Evolutionary conservation across 1,140 invertebrate genomes (phyloP).

Genomic region (Hormaphis cornu): DNA sequence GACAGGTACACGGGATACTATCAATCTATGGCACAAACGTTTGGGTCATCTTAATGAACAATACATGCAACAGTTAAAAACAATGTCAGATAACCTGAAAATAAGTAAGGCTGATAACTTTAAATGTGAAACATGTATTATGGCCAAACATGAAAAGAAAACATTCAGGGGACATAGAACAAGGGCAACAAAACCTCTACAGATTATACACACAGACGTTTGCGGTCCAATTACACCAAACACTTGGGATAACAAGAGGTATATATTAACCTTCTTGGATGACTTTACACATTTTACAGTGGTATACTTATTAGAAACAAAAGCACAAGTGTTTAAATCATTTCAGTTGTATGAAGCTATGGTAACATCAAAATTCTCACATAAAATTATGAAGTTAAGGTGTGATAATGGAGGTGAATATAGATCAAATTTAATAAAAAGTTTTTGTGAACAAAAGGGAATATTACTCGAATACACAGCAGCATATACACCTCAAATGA

Average conservation of each 20-base stretch:
- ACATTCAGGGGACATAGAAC: slow-evolving; percentile 36
- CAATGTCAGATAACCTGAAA: not conserved
- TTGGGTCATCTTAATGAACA: not conserved
- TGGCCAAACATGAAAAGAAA: not conserved
- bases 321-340: slow-evolving; percentile 15
- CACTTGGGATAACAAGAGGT: slow-evolving; percentile 38
- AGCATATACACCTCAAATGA: slow-evolving; percentile 39
- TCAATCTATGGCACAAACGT: not conserved
- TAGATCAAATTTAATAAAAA: slow-evolving; percentile 33
- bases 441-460: slow-evolving; percentile 37
- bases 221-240: slow-evolving; percentile 40
- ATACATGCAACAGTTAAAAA: not conserved
- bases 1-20: not conserved
- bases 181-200: slow-evolving; percentile 36
- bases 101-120: not conserved
- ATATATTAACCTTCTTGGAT: slow-evolving; percentile 43
- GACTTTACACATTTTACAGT: slow-evolving; percentile 41
- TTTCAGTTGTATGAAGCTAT: slow-evolving; percentile 25
- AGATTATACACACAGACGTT: slow-evolving; percentile 41
- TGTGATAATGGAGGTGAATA: slow-evolving; percentile 34
- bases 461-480: slow-evolving; percentile 39
- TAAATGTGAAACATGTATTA: not conserved
- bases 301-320: slow-evolving; percentile 36
- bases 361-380: not conserved
- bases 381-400: slow-evolving; percentile 1